Evolutionary conservation across 2,888 invertebrate species (phyloP).

Genomic region (Hirtodrosophila duncani): DNA sequence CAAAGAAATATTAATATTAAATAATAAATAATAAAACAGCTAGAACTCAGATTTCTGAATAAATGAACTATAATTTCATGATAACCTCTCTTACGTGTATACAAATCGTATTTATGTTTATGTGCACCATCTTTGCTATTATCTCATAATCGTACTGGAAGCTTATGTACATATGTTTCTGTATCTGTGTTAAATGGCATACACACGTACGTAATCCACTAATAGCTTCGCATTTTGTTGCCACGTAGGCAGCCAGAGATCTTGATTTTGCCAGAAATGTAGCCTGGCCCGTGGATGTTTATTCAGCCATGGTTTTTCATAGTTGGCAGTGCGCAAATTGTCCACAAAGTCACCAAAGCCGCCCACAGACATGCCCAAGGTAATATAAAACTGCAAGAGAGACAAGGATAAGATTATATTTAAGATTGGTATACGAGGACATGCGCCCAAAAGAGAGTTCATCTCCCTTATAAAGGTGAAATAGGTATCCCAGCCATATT

Average conservation of each 20-base stretch:
- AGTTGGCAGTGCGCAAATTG: constrained; percentile 23
- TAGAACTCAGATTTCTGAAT: too few relatives aligned
- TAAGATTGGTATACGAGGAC: too few relatives aligned
- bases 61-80: too few relatives aligned
- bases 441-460: too few relatives aligned
- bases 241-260: constrained; percentile 86
- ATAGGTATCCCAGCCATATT: too few relatives aligned
- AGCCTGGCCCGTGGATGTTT: constrained; percentile 82
- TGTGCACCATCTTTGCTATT: too few relatives aligned
- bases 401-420: neutral
- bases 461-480: too few relatives aligned
- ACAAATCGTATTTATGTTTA: too few relatives aligned
- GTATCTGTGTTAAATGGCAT: constrained; percentile 55
- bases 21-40: too few relatives aligned
- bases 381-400: constrained; percentile 84
- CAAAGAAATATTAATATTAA: too few relatives aligned
- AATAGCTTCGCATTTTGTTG: constrained; percentile 77
- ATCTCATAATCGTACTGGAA: neutral
- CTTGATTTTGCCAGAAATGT: constrained; percentile 83
- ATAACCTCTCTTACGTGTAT: too few relatives aligned
- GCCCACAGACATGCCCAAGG: constrained; percentile 87
- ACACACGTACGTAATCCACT: constrained; percentile 75
- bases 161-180: neutral
- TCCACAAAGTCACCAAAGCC: constrained; percentile 86
- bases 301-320: constrained; percentile 87